A percentile compares a stretch with the other conserved stretches of the same genome.
phyloP scores from a whole-genome alignment of 2,113 vertebrate species.

The Lepus europaeus region DNA sequence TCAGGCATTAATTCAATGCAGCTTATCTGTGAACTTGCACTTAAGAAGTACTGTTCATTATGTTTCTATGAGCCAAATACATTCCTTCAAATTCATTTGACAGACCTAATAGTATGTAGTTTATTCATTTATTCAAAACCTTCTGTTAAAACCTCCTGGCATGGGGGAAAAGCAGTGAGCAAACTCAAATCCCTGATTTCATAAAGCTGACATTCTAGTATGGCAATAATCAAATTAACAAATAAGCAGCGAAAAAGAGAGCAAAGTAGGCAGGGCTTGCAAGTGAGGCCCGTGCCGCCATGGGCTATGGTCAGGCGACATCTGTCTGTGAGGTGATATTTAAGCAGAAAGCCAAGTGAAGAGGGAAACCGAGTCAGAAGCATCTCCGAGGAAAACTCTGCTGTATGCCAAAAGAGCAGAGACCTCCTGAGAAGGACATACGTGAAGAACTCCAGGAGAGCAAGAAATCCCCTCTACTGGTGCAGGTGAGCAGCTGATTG shows the following conservation, averaged over 20 bases:
- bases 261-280: not conserved
- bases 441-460: not conserved
- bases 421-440: too few species aligned
- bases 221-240: not conserved
- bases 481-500: not conserved
- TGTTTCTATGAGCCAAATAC: not conserved
- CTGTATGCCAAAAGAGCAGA: not conserved
- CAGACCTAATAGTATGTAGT: not conserved
- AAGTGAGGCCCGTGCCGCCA: not conserved
- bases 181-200: conserved; percentile 14
- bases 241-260: not conserved
- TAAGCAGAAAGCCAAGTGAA: not conserved
- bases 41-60: not conserved
- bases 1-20: not conserved
- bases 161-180: not conserved
- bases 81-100: not conserved
- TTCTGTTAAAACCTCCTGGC: not conserved
- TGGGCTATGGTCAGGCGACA: not conserved
- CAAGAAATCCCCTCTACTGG: not conserved
- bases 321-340: not conserved
- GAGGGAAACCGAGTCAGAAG: not conserved
- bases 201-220: not conserved
- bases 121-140: conserved; percentile 32
- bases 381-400: not conserved
- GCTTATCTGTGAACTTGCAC: not conserved